Evolutionary conservation across 2,113 vertebrate species (phyloP), one percentile per base, ranked within the genome.

Genomic region (Eidolon helvum): DNA sequence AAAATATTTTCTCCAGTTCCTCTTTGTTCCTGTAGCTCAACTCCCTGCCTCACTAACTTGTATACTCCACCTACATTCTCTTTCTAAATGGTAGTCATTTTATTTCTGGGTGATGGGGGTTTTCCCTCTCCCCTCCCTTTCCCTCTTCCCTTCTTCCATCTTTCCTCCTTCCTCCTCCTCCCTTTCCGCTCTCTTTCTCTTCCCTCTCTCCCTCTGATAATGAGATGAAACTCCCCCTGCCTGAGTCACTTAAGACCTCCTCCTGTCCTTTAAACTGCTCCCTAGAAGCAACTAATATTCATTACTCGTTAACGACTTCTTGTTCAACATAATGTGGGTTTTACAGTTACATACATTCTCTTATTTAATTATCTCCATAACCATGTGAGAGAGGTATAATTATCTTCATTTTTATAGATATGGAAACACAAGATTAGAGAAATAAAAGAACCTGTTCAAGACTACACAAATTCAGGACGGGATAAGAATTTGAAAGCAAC

Each of bases 231-330:
- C 33, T 59, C 26, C 30, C 30, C 24, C 21, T 96, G 50, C 75
- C 33, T 84, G 33, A 80, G 21, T 93, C 94, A 78, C 45, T 93
- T 88, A 90, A 57, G 85, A 69, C n/a, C 53, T 61, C 4, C 40
- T 61, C 4, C 16, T 80, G 38, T 84, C 72, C 95, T 94, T 90
- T 92, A 92, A 85, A 94, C 3, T 92, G 91, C 40, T 91, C 91
- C 82, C 69, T 72, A 50, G 91, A 91, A 95, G 78, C 86, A 96
- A 61, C 91, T 80, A 95, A 87, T 91, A 84, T 55, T 78, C 86
- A 79, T 94, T 94, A 80, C n/a, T 55, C 10, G 63, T 95, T 94
- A 95, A 94, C 21, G 40, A 82, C 48, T 83, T 90, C 66, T 89
- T 91, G 59, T 69, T 57, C 43, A 72, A 35, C 10, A 50, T 86